Percentiles rank a stretch among this genome's conserved stretches.
Conservation (phyloP, 2,797 vertebrate species). For the Hapalemur alaotrensis region DNA sequence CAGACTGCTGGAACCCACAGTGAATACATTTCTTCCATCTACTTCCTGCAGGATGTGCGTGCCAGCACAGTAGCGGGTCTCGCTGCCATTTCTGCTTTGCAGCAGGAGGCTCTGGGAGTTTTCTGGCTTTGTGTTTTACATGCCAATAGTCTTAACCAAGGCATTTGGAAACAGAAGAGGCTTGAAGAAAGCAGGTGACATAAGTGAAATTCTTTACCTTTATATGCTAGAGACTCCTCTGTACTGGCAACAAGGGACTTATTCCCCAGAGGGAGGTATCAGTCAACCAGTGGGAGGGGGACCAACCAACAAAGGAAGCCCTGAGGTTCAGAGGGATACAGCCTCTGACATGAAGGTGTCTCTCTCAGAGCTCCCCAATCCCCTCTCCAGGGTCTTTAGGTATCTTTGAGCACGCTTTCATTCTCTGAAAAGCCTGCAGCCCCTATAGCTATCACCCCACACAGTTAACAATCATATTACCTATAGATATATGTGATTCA, state of each 20-base stretch:
- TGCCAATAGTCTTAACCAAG: neutral
- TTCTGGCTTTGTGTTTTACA: constrained; percentile 3
- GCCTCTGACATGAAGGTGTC: neutral
- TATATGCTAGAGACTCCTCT: neutral
- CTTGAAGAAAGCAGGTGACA: neutral
- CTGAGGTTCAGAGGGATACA: neutral
- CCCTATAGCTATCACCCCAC: neutral
- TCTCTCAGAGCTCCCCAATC: neutral
- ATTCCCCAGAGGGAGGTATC: neutral
- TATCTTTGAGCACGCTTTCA: neutral
- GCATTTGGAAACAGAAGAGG: neutral
- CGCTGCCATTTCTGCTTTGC: neutral
- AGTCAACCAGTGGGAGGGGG: neutral
- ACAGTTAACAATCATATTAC: neutral
- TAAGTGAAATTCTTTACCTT: neutral
- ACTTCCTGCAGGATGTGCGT: neutral
- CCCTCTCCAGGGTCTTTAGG: neutral
- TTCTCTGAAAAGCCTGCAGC: neutral
- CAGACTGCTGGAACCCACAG: neutral
- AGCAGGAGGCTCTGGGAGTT: neutral
- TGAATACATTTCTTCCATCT: neutral
- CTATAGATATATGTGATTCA: neutral
- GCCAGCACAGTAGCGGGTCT: neutral
- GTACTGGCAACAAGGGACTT: neutral
- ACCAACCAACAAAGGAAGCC: neutral